phyloP scores from a whole-genome alignment of 2,888 invertebrate genomes.

The Bursaphelenchus okinawaensis region DNA sequence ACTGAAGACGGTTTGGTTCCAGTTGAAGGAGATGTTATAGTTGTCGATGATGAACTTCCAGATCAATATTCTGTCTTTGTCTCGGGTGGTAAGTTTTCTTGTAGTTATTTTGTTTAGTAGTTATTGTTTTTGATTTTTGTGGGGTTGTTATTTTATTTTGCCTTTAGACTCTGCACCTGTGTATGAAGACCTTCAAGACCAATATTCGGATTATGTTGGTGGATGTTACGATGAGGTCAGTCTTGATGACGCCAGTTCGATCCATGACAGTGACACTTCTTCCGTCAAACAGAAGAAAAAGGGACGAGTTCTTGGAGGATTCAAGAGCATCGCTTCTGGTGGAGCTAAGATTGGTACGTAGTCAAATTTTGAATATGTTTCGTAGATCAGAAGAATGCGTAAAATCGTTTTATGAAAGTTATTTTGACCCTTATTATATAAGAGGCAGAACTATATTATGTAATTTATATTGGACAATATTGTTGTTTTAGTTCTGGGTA shows the following conservation, averaged over 20 bases:
- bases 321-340: conserved; percentile 1
- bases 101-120: too few species aligned
- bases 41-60: neutral
- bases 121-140: too few species aligned
- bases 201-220: neutral
- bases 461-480: too few species aligned
- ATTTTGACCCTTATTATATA: too few species aligned
- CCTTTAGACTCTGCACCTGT: neutral
- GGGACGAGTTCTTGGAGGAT: conserved; percentile 3
- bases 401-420: too few species aligned
- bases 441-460: too few species aligned
- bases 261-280: neutral
- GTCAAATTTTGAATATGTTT: neutral
- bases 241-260: neutral
- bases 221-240: neutral
- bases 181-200: neutral
- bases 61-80: neutral
- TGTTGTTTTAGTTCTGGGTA: neutral
- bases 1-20: too few species aligned
- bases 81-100: neutral
- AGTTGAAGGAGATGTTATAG: too few species aligned
- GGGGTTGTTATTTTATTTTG: too few species aligned
- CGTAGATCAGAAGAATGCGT: too few species aligned
- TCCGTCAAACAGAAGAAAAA: conserved; percentile 5
- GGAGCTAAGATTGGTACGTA: neutral